phyloP scores from a whole-genome alignment of 2,888 invertebrate genomes.

The Crioceris asparagi region DNA sequence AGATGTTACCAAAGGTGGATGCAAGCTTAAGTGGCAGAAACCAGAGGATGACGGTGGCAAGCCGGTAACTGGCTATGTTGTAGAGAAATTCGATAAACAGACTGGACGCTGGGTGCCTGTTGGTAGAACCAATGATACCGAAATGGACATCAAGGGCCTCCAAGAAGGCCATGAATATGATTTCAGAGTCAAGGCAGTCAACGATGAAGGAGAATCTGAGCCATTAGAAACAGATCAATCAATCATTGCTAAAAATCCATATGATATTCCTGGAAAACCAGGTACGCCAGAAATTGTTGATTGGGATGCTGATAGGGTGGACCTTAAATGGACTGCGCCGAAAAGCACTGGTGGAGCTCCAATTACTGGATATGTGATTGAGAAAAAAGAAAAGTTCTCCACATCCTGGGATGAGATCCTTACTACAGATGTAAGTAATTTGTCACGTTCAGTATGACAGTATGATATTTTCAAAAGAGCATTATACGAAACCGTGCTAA shows the following conservation, averaged over 20 bases:
- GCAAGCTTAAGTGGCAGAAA: slow-evolving; percentile 86
- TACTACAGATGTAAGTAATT: slow-evolving; percentile 56
- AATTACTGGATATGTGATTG: slow-evolving; percentile 77
- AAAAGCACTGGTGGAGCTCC: slow-evolving; percentile 69
- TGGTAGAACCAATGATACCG: slow-evolving; percentile 75
- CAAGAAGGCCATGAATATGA: slow-evolving; percentile 90
- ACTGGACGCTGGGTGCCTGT: slow-evolving; percentile 92
- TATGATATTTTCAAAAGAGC: neutral
- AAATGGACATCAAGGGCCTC: slow-evolving; percentile 79
- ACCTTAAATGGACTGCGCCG: slow-evolving; percentile 73
- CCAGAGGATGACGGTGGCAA: slow-evolving; percentile 93
- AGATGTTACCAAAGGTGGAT: slow-evolving; percentile 81
- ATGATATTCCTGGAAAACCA: slow-evolving; percentile 76
- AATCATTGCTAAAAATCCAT: slow-evolving; percentile 93
- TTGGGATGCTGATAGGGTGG: slow-evolving; percentile 82
- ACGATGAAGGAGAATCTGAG: slow-evolving; percentile 92
- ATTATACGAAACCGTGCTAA: neutral
- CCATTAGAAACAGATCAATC: slow-evolving; percentile 85
- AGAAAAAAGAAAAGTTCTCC: slow-evolving; percentile 75
- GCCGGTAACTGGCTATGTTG: slow-evolving; percentile 82
- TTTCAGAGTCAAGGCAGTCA: slow-evolving; percentile 86
- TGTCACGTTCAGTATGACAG: too few species aligned
- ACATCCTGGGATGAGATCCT: slow-evolving; percentile 73
- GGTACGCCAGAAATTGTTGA: slow-evolving; percentile 77
- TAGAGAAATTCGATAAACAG: slow-evolving; percentile 86